Evolutionary conservation across 2,797 vertebrate species (phyloP), one percentile per base, ranked within the genome.

Genomic region (Oophaga sylvatica): DNA sequence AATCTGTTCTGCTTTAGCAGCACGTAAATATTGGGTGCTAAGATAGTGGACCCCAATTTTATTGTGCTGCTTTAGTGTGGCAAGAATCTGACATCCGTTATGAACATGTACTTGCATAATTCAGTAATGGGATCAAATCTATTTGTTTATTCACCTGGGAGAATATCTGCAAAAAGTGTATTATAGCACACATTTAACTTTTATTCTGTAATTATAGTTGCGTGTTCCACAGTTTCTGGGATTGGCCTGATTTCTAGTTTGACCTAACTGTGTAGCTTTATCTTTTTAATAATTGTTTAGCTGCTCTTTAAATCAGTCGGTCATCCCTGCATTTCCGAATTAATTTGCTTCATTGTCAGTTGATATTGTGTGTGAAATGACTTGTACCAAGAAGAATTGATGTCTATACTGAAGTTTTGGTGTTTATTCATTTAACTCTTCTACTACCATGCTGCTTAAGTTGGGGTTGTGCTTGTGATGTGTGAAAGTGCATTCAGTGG

Each of bases 11-110:
- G 93, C 97, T 97, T 93, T 98, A 99, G 98, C 98, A 99, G 98
- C 98, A 99, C 97, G 97, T 99, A 99, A 99, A 99, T 99, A 99
- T 99, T 99, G 97, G 97, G 98, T 98, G 94, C 94, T 97, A 93
- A 95, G 94, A 94, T 93, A 93, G 94, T 91, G 94, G 96, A 97
- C 97, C 95, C 97, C 98, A 99, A 97, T 99, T 98, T 99, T 99
- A 91, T 96, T 98, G 97, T 99, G 98, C 98, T 99, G 98, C 98
- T 99, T 96, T 95, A 98, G 95, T 94, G 97, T 97, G 96, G 95
- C 95, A 90, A 96, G 95, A 94, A 80, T 94, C 95, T 91, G 93
- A 92, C 95, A 91, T 77, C 94, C 91, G 91, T 91, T 90, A 84
- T 86, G 48, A 76, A 62, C n/a, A 8, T 79, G 13, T 41, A 53